A percentile compares a stretch with the other conserved stretches of the same genome.
These are phyloP conservation scores for Candoia aspera DNA, from an alignment of 2,113 vertebrate species.

Conservation along the genomic window DNA sequence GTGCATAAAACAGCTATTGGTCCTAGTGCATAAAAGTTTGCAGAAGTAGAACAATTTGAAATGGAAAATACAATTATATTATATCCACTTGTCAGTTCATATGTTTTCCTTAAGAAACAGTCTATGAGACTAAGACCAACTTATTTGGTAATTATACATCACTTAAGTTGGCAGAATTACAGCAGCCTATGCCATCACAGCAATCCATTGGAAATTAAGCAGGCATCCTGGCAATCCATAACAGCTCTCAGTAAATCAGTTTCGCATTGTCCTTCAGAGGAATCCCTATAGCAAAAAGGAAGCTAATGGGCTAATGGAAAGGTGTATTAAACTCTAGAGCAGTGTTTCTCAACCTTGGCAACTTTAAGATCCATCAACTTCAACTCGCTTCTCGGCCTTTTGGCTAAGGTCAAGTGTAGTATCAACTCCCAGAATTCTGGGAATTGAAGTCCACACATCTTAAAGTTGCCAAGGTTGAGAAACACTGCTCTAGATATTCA, in stretches of 20 bases:
- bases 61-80: conserved; percentile 27
- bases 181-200: neutral
- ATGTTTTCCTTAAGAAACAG: conserved; percentile 33
- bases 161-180: neutral
- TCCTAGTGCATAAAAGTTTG: conserved; percentile 11
- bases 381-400: too few relatives aligned
- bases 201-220: conserved; percentile 18
- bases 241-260: conserved; percentile 8
- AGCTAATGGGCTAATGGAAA: neutral
- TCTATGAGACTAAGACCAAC: neutral
- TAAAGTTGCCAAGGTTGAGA: too few relatives aligned
- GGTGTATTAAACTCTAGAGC: neutral
- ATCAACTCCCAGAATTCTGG: too few relatives aligned
- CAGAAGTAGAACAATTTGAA: neutral
- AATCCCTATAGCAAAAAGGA: neutral
- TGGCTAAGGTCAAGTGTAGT: too few relatives aligned
- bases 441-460: too few relatives aligned
- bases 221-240: neutral
- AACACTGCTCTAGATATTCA: too few relatives aligned
- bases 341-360: too few relatives aligned
- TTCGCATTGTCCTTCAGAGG: neutral
- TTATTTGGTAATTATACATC: neutral
- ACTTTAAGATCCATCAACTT: too few relatives aligned
- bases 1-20: fast-evolving
- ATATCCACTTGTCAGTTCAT: neutral